Percentiles rank a stretch among this genome's conserved stretches.
These are phyloP conservation scores for Brachycybe producta DNA, from an alignment of 2,888 invertebrate species.

Conservation along the genomic window DNA sequence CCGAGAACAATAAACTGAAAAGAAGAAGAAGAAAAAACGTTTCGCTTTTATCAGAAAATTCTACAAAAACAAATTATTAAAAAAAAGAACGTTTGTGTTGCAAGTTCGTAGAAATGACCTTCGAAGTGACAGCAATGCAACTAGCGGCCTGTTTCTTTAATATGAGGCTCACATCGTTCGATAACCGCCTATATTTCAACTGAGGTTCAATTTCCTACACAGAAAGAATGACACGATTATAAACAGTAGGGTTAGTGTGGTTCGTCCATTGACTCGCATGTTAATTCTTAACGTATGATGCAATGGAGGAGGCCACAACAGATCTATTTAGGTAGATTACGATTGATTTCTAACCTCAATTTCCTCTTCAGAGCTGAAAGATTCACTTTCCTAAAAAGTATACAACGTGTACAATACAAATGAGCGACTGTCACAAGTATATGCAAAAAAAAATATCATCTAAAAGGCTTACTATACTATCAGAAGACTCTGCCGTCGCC, in stretches of 20 bases:
- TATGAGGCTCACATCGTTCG: conserved; percentile 73
- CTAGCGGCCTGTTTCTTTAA: conserved; percentile 74
- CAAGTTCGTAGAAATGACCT: conserved; percentile 41
- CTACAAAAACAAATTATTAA: neutral
- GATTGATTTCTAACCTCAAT: too few species aligned
- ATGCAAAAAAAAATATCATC: too few species aligned
- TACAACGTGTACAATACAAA: too few species aligned
- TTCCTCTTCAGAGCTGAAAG: too few species aligned
- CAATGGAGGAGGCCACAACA: too few species aligned
- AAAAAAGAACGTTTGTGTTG: too few species aligned
- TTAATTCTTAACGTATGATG: too few species aligned
- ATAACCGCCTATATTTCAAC: conserved; percentile 77
- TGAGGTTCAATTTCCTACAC: conserved; percentile 46
- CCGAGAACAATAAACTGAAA: conserved; percentile 77
- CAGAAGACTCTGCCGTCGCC: too few species aligned
- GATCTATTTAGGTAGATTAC: too few species aligned
- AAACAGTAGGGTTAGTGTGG: neutral
- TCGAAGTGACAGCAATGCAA: conserved; percentile 84
- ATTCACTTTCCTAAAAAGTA: too few species aligned
- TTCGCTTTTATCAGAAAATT: neutral
- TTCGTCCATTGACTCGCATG: neutral
- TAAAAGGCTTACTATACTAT: too few species aligned
- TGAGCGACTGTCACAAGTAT: too few species aligned
- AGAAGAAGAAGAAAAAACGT: conserved; percentile 13
- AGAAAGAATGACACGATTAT: neutral